Evolutionary conservation across 2,113 vertebrate genomes (phyloP), one percentile per base, ranked within the genome.

Genomic region (Scomber colias): DNA sequence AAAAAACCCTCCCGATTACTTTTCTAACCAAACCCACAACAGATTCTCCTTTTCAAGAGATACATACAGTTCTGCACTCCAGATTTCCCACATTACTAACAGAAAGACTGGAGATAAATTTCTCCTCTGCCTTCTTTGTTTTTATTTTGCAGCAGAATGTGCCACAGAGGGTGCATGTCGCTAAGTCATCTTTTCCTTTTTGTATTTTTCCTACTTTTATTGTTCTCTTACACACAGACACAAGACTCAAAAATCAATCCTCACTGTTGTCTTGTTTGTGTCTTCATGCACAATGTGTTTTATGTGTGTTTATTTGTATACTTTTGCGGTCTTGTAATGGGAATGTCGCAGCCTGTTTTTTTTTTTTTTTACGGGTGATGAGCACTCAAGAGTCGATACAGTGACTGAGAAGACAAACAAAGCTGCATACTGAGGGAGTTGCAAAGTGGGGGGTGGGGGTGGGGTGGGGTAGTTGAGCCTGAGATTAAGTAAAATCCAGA

Each of bases 31-130:
- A 85, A 67, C 51, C 60, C 55, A 7, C 67, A 85, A 82, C 90
- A 94, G 82, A 91, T 91, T 83, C 83, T 89, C 19, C 77, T 90
- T 89, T 88, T 84, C 64, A 90, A 67, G 9, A 0, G 31, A 68
- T 57, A 53, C 50, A 72, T 84, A 70, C 60, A 84, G 78, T 67
- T 75, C 71, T 72, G 51, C 68, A 71, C 56, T 65, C 56, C 68
- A 84, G 48, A 82, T 74, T 82, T 70, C 75, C 67, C 71, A 83
- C 61, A 67, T 72, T 66, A 70, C 62, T 48, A 65, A 60, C 59
- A 45, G 5, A 73, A 71, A 72, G 72, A 68, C 12, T 45, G 10
- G 24, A 73, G 49, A 79, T 46, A 45, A 56, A 45, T 78, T n/a
- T 74, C 53, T 45, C 49, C 11, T 31, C 11, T 53, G 17, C 19